A percentile compares a stretch with the other conserved stretches of the same genome.
phyloP scores from a whole-genome alignment of 2,113 vertebrate species.

The Choloepus hoffmanni region DNA sequence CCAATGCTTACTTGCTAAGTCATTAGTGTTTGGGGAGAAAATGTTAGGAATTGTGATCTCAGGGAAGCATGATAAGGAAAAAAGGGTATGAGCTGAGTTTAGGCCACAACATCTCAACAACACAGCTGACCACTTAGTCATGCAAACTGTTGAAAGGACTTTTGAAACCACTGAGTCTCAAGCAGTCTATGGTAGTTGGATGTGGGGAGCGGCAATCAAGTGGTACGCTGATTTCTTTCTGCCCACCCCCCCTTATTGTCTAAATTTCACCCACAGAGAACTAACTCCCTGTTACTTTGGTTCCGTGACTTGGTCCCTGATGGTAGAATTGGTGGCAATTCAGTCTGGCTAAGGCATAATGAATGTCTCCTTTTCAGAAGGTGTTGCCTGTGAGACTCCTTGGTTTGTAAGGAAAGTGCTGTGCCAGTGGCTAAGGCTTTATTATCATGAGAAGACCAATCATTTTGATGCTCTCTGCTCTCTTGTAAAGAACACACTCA shows the following conservation, averaged over 20 bases:
- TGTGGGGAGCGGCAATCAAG: not conserved
- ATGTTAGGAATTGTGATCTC: not conserved
- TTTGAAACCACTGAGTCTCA: not conserved
- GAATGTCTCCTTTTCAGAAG: not conserved
- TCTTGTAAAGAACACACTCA: no score
- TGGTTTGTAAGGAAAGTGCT: not conserved
- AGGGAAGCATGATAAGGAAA: not conserved
- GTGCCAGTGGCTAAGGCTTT: not conserved
- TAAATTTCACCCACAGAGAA: no score
- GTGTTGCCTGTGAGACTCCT: not conserved
- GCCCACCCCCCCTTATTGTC: not conserved
- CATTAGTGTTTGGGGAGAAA: not conserved
- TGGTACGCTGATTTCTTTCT: not conserved
- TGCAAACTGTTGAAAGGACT: not conserved
- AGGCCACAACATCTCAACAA: not conserved
- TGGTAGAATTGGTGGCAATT: not conserved
- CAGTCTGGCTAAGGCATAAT: not conserved
- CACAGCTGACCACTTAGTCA: not conserved
- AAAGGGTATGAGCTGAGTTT: not conserved
- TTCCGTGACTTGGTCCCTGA: not conserved
- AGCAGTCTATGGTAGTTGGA: not conserved
- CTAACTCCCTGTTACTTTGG: not conserved
- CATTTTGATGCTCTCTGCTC: not conserved
- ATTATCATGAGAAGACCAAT: not conserved
- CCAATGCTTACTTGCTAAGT: not conserved